Percentiles rank a stretch among this genome's conserved stretches.
phyloP scores from a whole-genome alignment of 64 coral and sea anemone species.

The Platygyra sinensis region DNA sequence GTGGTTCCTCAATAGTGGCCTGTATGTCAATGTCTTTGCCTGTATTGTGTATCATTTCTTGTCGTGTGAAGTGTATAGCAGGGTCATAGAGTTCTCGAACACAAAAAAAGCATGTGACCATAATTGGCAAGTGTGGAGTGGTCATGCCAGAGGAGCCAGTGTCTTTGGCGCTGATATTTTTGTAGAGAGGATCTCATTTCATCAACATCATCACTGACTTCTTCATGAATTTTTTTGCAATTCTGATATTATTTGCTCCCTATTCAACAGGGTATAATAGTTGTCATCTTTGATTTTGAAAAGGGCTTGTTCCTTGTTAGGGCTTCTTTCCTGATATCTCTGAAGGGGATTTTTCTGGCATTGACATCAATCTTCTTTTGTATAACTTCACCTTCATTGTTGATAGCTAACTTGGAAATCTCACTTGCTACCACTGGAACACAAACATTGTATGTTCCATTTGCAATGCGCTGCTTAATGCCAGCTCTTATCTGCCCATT shows the following conservation, averaged over 20 bases:
- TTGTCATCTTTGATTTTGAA: too few relatives aligned
- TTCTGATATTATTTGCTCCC: not conserved
- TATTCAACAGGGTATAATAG: conserved; percentile 12
- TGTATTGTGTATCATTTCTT: not conserved
- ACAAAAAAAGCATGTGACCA: conserved; percentile 57
- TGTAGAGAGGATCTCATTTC: conserved; percentile 15
- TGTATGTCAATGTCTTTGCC: conserved; percentile 37
- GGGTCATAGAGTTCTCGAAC: conserved; percentile 31
- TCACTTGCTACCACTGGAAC: not conserved
- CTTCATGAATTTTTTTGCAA: conserved; percentile 41
- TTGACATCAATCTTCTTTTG: too few relatives aligned
- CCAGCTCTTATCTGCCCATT: conserved; percentile 21
- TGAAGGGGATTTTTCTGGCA: too few relatives aligned
- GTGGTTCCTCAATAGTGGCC: conserved; percentile 31
- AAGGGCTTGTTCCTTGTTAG: too few relatives aligned
- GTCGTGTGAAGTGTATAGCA: conserved; percentile 5
- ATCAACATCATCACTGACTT: not conserved
- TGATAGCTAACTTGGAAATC: conserved; percentile 27
- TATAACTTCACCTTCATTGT: conserved; percentile 14
- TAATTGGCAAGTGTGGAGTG: conserved; percentile 36
- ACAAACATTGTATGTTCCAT: conserved; percentile 44
- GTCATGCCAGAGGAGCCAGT: conserved; percentile 61
- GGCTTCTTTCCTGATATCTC: too few relatives aligned
- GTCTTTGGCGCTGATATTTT: not conserved
- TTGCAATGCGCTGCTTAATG: conserved; percentile 20